Evolutionary conservation across 2,888 invertebrate genomes (phyloP).

Genomic region (Drosophila borborema): DNA sequence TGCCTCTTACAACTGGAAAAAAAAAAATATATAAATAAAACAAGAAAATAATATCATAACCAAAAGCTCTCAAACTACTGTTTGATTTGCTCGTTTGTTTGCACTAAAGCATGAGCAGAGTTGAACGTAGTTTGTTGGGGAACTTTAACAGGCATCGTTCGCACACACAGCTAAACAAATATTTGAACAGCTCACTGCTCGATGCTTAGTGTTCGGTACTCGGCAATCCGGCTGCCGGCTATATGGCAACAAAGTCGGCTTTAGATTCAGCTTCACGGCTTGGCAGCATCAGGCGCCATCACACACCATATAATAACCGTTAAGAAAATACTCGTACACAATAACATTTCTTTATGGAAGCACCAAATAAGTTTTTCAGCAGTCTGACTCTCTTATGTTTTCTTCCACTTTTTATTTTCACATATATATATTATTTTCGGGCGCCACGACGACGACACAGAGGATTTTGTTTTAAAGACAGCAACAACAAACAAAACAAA

Average conservation of each 20-base stretch:
- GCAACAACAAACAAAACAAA: conserved; percentile 1
- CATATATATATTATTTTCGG: conserved; percentile 10
- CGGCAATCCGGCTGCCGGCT: not conserved
- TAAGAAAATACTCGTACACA: conserved; percentile 52
- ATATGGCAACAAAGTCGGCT: conserved; percentile 27
- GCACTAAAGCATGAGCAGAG: conserved; percentile 58
- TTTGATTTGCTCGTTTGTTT: conserved; percentile 73
- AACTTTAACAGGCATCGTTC: conserved; percentile 68
- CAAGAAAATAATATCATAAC: conserved; percentile 52
- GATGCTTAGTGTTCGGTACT: conserved; percentile 1
- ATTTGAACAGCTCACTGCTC: conserved; percentile 67
- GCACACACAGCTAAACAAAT: conserved; percentile 72
- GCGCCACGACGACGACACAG: conserved; percentile 35
- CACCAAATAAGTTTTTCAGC: conserved; percentile 42
- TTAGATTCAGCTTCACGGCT: conserved; percentile 20
- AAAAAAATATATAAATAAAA: not conserved
- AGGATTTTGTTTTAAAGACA: conserved; percentile 13
- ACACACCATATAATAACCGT: conserved; percentile 49
- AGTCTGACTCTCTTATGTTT: conserved; percentile 15
- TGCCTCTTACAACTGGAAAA: conserved; percentile 13
- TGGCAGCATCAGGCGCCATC: conserved; percentile 51
- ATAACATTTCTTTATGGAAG: conserved; percentile 50
- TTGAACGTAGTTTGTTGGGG: conserved; percentile 56
- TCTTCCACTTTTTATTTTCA: conserved; percentile 13
- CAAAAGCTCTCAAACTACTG: conserved; percentile 59